Evolutionary conservation across 2,888 invertebrate species (phyloP), one percentile per base, ranked within the genome.

Genomic region (Epistrophella euchroma): DNA sequence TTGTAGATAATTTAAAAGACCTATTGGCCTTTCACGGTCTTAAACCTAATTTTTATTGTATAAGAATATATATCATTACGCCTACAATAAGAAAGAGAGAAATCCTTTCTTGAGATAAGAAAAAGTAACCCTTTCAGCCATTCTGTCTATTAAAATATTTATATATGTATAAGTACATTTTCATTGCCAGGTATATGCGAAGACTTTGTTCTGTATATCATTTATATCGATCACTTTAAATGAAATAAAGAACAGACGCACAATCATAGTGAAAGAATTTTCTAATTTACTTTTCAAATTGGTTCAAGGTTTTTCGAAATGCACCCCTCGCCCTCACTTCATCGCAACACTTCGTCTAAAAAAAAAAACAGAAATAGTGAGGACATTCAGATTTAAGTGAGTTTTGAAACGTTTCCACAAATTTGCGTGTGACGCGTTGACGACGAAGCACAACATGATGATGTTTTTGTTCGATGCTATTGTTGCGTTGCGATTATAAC

Each of bases 271-370:
- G 89, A 88, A 89, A 90, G 91, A 92, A 91, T 91, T 91, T 91
- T 90, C 89, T 90, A 91, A 91, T 92, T 91, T 91, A 91, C 90
- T 91, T 91, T 89, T 88, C 88, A 90, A 90, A 90, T 90, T 90
- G 89, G 90, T 91, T 91, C 91, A 91, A 92, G 91, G 91, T 90
- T 90, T 85, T 64, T 6, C 56, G 6, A 76, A 73, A 56, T 64
- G 50, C 73, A 72, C 43, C 35, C 68, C 58, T 35, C 32, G 10
- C 17, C 3, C 17, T 22, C 25, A 10, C 45, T 19, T 6, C 37
- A 22, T 68, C 2, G 19, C 11, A 19, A 10, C 47, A 22, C 7
- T 13, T 15, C 58, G 17, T 11, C 45, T n/a, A 40, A 28, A n/a
- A 22, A 3, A 15, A 13, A 17, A 45, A 50, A 72, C 19, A 56